Base-by-base conservation (phyloP, 2,888 invertebrate genomes). In the Cheilosia urbana region DNA sequence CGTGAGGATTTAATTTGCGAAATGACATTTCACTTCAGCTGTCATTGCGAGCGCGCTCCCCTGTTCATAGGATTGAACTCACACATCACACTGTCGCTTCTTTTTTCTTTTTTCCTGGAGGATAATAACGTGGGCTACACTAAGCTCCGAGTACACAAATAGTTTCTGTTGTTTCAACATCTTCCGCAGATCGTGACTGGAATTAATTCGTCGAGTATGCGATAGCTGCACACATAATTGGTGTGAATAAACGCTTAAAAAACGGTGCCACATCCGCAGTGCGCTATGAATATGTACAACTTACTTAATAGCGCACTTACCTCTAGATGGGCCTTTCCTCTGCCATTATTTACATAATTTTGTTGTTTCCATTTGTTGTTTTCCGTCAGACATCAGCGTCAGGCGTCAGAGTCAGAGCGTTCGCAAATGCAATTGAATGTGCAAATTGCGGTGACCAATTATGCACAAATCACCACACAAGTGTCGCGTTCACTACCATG, bases 21-120 rank as follows among this genome's bases (percentile, higher is more conserved):
- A 58, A 65, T 84, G 80, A 84, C 71, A 80, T 71, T 66, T 84
- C 75, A 71, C 75, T 84, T 57, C 65, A 68, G 68, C 37, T 58
- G 73, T 84, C 73, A 69, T 65, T 51, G n/a, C n/a, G 53, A 15
- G 40, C 63, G 47, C 57, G 7, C 19, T 63, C 47, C 58, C 37
- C 30, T 40, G 40, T 47, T 15, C 51, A 45, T 24, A 73, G 2
- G 55, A 34, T 6, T 27, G 34, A 30, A 42, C 57, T 57, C 69
- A 47, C 57, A 17, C 49, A 47, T 57, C 69, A 47, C 57, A 17
- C 49, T 17, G 3, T 11, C 19, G 6, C 1, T 19, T 21, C n/a
- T n/a, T 27, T 30, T 42, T 21, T 30, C 34, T 24, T 51, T 24
- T 51, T 13, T 51, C 30, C 55, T 34, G 42, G 24, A 65, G 78